A percentile compares a stretch with the other conserved stretches of the same genome.
These are phyloP conservation scores for Vulpes vulpes DNA, from an alignment of 2,113 vertebrate species.

Conservation along the genomic window DNA sequence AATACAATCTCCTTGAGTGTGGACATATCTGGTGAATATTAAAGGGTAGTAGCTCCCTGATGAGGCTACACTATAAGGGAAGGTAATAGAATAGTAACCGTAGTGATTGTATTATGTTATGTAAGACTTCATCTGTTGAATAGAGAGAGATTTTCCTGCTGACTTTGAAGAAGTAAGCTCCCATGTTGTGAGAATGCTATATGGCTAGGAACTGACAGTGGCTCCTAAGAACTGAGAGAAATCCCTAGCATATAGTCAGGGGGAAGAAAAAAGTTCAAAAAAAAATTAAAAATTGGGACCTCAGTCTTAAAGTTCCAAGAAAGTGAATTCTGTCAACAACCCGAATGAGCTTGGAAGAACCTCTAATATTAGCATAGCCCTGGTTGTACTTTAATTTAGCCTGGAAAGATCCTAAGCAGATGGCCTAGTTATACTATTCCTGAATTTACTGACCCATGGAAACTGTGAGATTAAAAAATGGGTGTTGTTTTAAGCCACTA, in stretches of 20 bases:
- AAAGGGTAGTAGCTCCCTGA: neutral
- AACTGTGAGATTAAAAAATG: neutral
- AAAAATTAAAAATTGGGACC: neutral
- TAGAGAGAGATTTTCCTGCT: neutral
- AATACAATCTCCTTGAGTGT: neutral
- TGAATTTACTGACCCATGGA: neutral
- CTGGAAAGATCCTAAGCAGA: neutral
- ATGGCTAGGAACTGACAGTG: neutral
- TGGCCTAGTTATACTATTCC: neutral
- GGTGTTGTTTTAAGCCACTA: neutral
- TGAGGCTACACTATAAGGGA: neutral
- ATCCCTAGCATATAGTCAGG: neutral
- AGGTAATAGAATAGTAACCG: neutral
- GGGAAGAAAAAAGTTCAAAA: neutral
- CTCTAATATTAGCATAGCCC: neutral
- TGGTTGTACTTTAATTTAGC: neutral
- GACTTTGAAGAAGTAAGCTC: neutral
- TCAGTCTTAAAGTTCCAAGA: neutral
- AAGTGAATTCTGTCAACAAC: neutral
- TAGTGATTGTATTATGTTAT: neutral
- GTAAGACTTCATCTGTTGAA: neutral
- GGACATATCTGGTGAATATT: neutral
- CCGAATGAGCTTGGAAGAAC: neutral
- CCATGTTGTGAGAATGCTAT: neutral
- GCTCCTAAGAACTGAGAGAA: neutral